A percentile compares a stretch with the other conserved stretches of the same genome.
phyloP scores from a whole-genome alignment of 2,888 invertebrate genomes.

The Caenorhabditis sinica region DNA sequence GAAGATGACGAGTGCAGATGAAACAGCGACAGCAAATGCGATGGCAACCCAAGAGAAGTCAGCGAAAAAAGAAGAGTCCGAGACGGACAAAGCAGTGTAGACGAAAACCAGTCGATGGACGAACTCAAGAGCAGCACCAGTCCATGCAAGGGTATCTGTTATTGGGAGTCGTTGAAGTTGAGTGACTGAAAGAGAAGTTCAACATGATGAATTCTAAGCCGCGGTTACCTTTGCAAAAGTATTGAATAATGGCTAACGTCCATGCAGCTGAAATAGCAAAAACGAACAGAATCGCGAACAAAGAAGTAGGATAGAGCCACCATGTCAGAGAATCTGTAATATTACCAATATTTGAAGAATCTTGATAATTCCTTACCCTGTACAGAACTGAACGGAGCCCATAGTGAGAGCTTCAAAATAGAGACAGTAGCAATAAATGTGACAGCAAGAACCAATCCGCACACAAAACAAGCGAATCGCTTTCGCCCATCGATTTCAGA shows the following conservation, averaged over 20 bases:
- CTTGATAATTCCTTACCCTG: slow-evolving; percentile 13
- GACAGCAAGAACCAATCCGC: slow-evolving; percentile 11
- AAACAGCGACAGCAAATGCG: slow-evolving; percentile 14
- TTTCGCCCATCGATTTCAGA: slow-evolving; percentile 42
- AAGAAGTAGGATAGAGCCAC: slow-evolving; percentile 40
- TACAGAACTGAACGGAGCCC: slow-evolving; percentile 60
- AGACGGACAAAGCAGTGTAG: slow-evolving; percentile 18
- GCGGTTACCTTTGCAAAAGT: slow-evolving; percentile 48
- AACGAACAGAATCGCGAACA: slow-evolving; percentile 30
- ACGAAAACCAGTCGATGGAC: slow-evolving; percentile 29
- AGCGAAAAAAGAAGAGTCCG: slow-evolving; percentile 11
- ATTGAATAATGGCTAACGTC: slow-evolving; percentile 6
- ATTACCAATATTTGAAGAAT: slow-evolving; percentile 6
- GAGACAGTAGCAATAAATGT: slow-evolving; percentile 41
- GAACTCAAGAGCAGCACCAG: slow-evolving; percentile 32
- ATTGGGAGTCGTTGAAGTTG: slow-evolving; percentile 42
- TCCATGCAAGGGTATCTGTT: slow-evolving; percentile 31
- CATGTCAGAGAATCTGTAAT: slow-evolving; percentile 45
- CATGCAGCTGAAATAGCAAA: background rate
- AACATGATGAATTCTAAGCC: background rate
- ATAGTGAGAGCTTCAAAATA: slow-evolving; percentile 55
- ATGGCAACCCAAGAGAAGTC: slow-evolving; percentile 42
- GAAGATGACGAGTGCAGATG: slow-evolving; percentile 47
- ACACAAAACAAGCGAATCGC: slow-evolving; percentile 19
- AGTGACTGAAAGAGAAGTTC: slow-evolving; percentile 31